A percentile compares a stretch with the other conserved stretches of the same genome.
These are phyloP conservation scores for Acanthurus leucopareius DNA, from an alignment of 2,797 vertebrate genomes.

Conservation along the genomic window DNA sequence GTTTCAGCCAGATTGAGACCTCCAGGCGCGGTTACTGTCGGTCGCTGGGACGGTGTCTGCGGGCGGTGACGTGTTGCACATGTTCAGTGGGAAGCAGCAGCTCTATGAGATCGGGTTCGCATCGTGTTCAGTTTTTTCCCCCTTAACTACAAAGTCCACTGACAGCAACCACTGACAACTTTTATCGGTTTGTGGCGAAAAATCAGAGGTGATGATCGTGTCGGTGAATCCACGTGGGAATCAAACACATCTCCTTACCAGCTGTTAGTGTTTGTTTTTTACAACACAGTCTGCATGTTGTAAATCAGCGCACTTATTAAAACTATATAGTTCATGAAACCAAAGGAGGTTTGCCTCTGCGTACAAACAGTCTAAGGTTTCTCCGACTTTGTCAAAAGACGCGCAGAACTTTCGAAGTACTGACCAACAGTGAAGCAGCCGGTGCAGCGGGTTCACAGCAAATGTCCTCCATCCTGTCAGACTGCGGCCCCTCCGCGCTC, in stretches of 20 bases:
- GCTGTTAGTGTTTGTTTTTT: neutral
- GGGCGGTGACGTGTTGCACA: slow-evolving; percentile 33
- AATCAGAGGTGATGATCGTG: too few species aligned
- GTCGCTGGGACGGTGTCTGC: slow-evolving; percentile 2
- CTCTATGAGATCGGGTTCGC: slow-evolving; percentile 67
- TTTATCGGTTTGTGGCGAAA: too few species aligned
- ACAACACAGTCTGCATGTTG: neutral
- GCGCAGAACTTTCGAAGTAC: neutral
- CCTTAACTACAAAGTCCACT: slow-evolving; percentile 1
- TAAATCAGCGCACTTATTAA: neutral
- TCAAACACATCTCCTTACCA: neutral
- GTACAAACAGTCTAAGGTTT: neutral
- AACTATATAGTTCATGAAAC: neutral
- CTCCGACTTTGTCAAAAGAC: slow-evolving; percentile 23
- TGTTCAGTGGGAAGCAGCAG: slow-evolving; percentile 64
- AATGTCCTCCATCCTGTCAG: slow-evolving; percentile 52
- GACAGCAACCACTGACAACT: slow-evolving; percentile 17
- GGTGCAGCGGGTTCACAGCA: neutral
- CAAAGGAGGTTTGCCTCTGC: neutral
- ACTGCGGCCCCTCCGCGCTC: slow-evolving; percentile 8
- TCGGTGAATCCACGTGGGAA: slow-evolving; percentile 29
- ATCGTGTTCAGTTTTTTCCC: slow-evolving; percentile 24
- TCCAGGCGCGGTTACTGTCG: neutral
- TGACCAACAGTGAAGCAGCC: neutral
- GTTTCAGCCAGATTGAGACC: slow-evolving; percentile 44